Base-by-base conservation (phyloP, 2,797 vertebrate species). In the Forpus xanthops region DNA sequence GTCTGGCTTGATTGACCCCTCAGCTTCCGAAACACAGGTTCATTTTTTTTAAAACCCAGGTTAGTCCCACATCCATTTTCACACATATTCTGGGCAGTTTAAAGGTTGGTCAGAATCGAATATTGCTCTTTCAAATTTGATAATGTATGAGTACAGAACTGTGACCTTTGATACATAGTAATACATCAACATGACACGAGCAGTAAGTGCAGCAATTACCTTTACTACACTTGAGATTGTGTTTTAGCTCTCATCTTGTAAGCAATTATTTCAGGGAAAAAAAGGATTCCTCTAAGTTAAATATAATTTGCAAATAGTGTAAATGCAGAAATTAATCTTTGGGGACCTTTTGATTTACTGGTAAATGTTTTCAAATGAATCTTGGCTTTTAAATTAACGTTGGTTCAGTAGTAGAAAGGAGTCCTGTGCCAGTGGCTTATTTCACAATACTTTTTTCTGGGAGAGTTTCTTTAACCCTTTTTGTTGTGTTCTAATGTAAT, bases 111-210 rank as follows among this genome's bases (percentile, higher is more conserved):
- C 97, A 88, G 97, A 98, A 98, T 98, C 97, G 94, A 98, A 98
- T 98, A 98, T 98, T 98, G 98, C 98, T 98, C 99, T 99, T 99
- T 99, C 98, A 98, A 98, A 99, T 99, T 99, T 99, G 99, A 99
- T 99, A 99, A 99, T 99, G 98, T 99, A 99, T 99, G 99, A 99
- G 99, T 99, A 98, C 98, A 98, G 98, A 99, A 99, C 98, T 96
- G 95, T 99, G 99, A 99, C 99, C 99, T 99, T 98, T 98, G 97
- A 98, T 98, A 98, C 98, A 39, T 96, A 97, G 99, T 98, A 99
- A 99, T 99, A 98, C 98, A 99, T 99, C 99, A 99, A 98, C 98
- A 97, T 99, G 99, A 99, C 99, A 98, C 25, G 93, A 98, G 98
- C 98, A 98, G 98, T 99, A 99, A 99, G 98, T 97, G 97, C 98